A percentile compares a stretch with the other conserved stretches of the same genome.
Conservation (phyloP, 2,797 vertebrate species). For the Eutrigla gurnardus region DNA sequence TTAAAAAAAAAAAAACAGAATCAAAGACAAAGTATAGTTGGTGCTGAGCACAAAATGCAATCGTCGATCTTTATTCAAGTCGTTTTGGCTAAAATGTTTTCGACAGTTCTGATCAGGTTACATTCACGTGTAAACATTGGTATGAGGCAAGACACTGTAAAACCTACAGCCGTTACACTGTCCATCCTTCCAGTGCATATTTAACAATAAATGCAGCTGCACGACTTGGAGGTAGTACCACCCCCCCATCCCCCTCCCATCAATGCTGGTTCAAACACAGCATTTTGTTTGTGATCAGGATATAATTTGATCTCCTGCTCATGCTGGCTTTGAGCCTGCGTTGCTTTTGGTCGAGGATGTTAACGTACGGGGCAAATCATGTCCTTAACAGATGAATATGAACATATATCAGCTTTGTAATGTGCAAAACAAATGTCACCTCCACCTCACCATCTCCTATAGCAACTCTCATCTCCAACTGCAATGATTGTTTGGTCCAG, state of each 20-base stretch:
- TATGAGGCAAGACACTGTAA: constrained; percentile 76
- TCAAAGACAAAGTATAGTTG: constrained; percentile 48
- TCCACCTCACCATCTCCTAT: background rate
- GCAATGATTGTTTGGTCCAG: constrained; percentile 69
- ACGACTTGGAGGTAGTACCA: constrained; percentile 54
- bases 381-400: constrained; percentile 38
- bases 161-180: constrained; percentile 42
- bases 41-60: constrained; percentile 65
- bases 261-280: constrained; percentile 65
- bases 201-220: constrained; percentile 40
- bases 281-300: constrained; percentile 42
- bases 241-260: constrained; percentile 24
- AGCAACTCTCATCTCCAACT: constrained; percentile 25
- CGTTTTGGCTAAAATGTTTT: constrained; percentile 69
- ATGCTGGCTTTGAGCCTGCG: constrained; percentile 57
- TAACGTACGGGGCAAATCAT: constrained; percentile 11
- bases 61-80: constrained; percentile 71
- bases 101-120: constrained; percentile 77
- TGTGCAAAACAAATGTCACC: constrained; percentile 61
- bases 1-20: constrained; percentile 59
- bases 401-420: constrained; percentile 38
- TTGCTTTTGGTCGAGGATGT: constrained; percentile 57
- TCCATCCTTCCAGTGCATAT: constrained; percentile 45
- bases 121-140: constrained; percentile 85
- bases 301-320: constrained; percentile 27